Percentiles rank a stretch among this genome's conserved stretches.
These are phyloP conservation scores for Netelia inedita DNA, from an alignment of 2,888 invertebrate species.

Conservation along the genomic window DNA sequence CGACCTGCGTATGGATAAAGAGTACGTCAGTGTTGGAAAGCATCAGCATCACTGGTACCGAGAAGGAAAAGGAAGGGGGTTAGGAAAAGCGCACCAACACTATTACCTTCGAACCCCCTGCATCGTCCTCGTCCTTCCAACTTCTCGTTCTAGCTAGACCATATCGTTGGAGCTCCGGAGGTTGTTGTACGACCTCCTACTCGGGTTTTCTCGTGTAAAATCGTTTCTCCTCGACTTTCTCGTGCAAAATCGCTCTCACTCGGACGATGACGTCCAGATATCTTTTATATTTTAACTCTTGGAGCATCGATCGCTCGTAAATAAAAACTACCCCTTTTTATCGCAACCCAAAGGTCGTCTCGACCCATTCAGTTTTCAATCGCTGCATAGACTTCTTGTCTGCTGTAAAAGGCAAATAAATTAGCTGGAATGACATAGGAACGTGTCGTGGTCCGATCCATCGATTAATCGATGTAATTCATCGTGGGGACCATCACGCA, in stretches of 20 bases:
- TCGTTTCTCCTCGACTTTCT: constrained; percentile 81
- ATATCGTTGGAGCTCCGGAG: constrained; percentile 74
- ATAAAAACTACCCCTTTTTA: not conserved
- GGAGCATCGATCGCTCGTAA: not conserved
- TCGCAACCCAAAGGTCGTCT: too few species aligned
- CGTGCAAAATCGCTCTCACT: constrained; percentile 80
- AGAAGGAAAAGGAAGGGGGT: constrained; percentile 37
- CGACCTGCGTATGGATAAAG: constrained; percentile 67
- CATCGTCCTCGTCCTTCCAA: constrained; percentile 67
- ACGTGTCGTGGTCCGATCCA: too few species aligned
- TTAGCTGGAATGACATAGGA: too few species aligned
- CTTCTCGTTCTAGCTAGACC: constrained; percentile 72
- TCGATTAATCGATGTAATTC: too few species aligned
- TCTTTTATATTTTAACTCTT: not conserved
- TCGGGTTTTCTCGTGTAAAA: constrained; percentile 81
- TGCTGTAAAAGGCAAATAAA: too few species aligned
- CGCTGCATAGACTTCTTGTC: too few species aligned
- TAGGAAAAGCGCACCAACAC: constrained; percentile 70
- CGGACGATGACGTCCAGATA: constrained; percentile 44
- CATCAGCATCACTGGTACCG: constrained; percentile 70
- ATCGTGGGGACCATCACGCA: not conserved
- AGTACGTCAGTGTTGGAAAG: constrained; percentile 61
- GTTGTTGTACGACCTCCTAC: constrained; percentile 77
- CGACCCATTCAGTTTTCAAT: too few species aligned
- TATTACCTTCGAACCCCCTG: constrained; percentile 72